Evolutionary conservation across 2,113 vertebrate genomes (phyloP).

Genomic region (Eurypyga helias): DNA sequence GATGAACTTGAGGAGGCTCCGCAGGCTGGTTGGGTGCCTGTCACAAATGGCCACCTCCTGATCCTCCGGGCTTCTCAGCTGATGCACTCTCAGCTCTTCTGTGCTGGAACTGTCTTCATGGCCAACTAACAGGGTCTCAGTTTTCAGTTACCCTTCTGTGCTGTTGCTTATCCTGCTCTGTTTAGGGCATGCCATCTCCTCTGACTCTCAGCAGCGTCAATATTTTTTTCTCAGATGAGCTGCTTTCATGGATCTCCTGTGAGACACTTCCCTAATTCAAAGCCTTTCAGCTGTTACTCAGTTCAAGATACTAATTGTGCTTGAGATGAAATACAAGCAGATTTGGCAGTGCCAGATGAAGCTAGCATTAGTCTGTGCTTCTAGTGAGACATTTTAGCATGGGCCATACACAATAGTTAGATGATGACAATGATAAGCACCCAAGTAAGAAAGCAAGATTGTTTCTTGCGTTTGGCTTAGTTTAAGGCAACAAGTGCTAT

Average conservation of each 20-base stretch:
- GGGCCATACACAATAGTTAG: background rate
- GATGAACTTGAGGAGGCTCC: background rate
- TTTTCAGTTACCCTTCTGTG: background rate
- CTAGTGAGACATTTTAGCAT: background rate
- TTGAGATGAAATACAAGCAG: slow-evolving; percentile 42
- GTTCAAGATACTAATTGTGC: slow-evolving; percentile 24
- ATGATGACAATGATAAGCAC: background rate
- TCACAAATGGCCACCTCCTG: background rate
- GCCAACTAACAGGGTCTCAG: background rate
- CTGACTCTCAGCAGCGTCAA: background rate
- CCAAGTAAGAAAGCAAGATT: background rate
- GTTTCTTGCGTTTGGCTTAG: background rate
- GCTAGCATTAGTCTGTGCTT: background rate
- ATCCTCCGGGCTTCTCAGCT: background rate
- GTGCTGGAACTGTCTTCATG: background rate
- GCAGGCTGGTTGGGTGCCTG: background rate
- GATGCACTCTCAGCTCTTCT: background rate
- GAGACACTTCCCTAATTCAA: slow-evolving; percentile 29
- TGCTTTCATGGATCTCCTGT: slow-evolving; percentile 30
- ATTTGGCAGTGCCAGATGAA: slow-evolving; percentile 19
- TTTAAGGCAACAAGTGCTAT: background rate
- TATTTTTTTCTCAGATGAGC: slow-evolving; percentile 44
- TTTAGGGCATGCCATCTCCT: background rate
- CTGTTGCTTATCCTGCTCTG: background rate
- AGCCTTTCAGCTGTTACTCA: slow-evolving; percentile 26